Percentiles rank a stretch among this genome's conserved stretches.
phyloP scores from a whole-genome alignment of 2,888 invertebrate species.

The Melanotus villosus region DNA sequence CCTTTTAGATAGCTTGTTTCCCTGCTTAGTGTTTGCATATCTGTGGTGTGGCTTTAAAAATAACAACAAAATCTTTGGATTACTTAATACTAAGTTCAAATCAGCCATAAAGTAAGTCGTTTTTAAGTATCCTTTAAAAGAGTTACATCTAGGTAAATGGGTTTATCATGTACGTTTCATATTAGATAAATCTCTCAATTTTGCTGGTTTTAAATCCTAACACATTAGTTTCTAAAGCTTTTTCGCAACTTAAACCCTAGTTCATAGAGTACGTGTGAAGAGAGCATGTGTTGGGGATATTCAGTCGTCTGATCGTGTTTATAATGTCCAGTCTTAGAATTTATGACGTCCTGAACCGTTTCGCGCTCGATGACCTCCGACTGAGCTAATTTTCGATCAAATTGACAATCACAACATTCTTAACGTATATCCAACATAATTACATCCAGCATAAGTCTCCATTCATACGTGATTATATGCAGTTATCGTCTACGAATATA shows the following conservation, averaged over 20 bases:
- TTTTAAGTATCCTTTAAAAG: too few relatives aligned
- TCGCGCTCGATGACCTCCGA: slow-evolving; percentile 33
- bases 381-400: slow-evolving; percentile 36
- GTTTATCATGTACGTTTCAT: too few relatives aligned
- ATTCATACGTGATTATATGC: slow-evolving; percentile 20
- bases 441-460: slow-evolving; percentile 3
- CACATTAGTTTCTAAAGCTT: too few relatives aligned
- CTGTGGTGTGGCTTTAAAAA: too few relatives aligned
- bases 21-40: too few relatives aligned
- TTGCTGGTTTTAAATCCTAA: background rate
- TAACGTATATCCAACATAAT: slow-evolving; percentile 17
- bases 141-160: too few relatives aligned
- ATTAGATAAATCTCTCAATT: too few relatives aligned
- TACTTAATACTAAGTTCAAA: too few relatives aligned
- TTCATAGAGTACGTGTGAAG: slow-evolving; percentile 20
- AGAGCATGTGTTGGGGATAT: slow-evolving; percentile 19
- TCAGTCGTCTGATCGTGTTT: slow-evolving; percentile 22
- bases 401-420: slow-evolving; percentile 29
- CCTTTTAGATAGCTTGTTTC: too few relatives aligned
- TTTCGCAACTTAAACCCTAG: too few relatives aligned
- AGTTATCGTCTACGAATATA: background rate
- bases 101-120: too few relatives aligned
- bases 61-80: too few relatives aligned
- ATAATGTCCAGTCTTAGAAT: slow-evolving; percentile 33
- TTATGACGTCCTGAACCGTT: slow-evolving; percentile 36